Base-by-base conservation (phyloP, 92 coral and sea anemone species). In the Porites cylindrica region DNA sequence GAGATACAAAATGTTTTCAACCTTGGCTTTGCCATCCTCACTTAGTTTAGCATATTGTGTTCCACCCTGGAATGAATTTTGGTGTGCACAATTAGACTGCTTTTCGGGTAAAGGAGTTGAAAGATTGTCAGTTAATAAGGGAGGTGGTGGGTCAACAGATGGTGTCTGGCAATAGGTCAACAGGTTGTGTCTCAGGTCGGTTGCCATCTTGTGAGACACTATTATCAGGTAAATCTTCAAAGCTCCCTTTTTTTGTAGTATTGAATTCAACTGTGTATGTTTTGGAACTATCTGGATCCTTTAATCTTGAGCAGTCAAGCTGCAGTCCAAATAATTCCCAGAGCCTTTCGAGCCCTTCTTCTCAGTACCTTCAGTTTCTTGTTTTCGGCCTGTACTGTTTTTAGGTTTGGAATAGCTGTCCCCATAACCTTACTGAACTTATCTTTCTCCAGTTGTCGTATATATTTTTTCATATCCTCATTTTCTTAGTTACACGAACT, bases 391-490 rank as follows among this genome's bases (percentile, higher is more conserved):
- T 82, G 90, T 38, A 80, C 77, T 75, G 93, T 16, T 77, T 86
- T 86, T 10, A 90, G 84, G 60, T 91, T 11, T 59, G 78, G 90
- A 29, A 91, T 82, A 43, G 86, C 61, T 54, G 38, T 69, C 2
- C 90, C 90, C 50, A 29, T 76, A 47, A 86, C 90, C 12, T 77
- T 38, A 18, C 71, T 8, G 12, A 47, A 71, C 52, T 59, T 13
- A n/a, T 86, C 79, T 60, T 80, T 91, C 75, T 86, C 93, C 19
- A 91, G 88, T 52, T 86, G 72, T 64, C 80, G 81, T 51, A 90
- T 86, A 23, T 90, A 75, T 86, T 81, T 76, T 84, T 77, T 78
- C 86, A 87, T 74, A 14, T 6, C 2, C 21, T 79, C 85, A 26
- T 47, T 54, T 47, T 79, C 81, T 54, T 76, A 54, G 51, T 84